Base-by-base conservation (phyloP, 2,888 invertebrate genomes). In the Eurytoma adleriae region DNA sequence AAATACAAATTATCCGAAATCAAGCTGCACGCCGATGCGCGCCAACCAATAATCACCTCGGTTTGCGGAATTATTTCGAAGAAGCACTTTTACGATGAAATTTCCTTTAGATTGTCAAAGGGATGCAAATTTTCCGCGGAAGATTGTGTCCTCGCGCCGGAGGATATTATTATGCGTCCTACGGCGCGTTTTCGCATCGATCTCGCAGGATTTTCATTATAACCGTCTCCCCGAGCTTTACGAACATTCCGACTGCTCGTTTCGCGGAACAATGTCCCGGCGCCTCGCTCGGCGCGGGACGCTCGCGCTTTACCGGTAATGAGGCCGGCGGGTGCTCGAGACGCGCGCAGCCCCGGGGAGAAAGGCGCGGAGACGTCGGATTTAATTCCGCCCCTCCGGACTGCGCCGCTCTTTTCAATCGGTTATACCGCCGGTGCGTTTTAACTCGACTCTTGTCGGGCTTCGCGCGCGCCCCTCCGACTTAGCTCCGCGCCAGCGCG, bases 231-330 rank as follows among this genome's bases (percentile, higher is more conserved):
- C 78, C 83, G 84, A 86, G 84, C 83, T 83, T 82, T 84, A 83
- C 83, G 84, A 84, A 86, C 85, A 85, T 86, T 85, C 84, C 78
- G 83, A 83, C 84, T 84, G 84, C 84, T 84, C 84, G 83, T 84
- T 85, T 83, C 80, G 72, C 79, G 79, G 84, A 82, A 86, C 86
- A 86, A 85, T 83, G 84, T 85, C 85, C 83, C 83, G 78, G 81
- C 83, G 81, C 83, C 80, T 84, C 40, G 40, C 82, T 83, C 81
- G 69, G 71, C 83, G 71, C 83, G 83, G 78, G 84, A 86, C 85
- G 84, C 85, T 85, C 85, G 83, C 85, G 85, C 84, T 86, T 84
- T 84, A 83, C 84, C 82, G 82, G 83, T 87, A 87, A 87, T 86
- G 87, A 87, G 85, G 84, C 68, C 73, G 64, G 79, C 75, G 82